Evolutionary conservation across 2,113 vertebrate genomes (phyloP).

Genomic region (Thamnophis sirtalis): DNA sequence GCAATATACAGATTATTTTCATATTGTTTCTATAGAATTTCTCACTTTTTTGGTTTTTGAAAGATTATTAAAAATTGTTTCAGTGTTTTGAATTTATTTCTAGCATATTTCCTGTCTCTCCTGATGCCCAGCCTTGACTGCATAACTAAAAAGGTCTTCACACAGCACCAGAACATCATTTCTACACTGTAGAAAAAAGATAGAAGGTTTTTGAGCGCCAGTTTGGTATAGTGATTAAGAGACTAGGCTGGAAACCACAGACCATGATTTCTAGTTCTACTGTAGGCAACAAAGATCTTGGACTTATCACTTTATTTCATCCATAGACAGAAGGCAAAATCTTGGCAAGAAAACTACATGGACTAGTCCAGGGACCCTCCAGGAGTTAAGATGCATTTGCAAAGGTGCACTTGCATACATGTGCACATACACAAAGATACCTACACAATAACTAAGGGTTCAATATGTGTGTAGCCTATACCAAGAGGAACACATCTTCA

Average conservation of each 20-base stretch:
- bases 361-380: background rate
- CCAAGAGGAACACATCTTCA: background rate
- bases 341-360: background rate
- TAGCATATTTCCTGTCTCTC: background rate
- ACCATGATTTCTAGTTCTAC: background rate
- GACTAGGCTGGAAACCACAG: background rate
- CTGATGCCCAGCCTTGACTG: background rate
- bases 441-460: background rate
- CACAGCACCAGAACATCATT: background rate
- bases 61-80: background rate
- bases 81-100: background rate
- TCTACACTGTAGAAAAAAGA: background rate
- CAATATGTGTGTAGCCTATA: background rate
- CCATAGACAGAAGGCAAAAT: background rate
- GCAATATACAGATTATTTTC: background rate
- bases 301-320: background rate
- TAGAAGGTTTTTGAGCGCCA: background rate
- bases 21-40: background rate
- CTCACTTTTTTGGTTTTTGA: background rate
- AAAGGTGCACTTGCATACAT: background rate
- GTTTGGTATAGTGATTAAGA: background rate
- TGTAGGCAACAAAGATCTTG: background rate
- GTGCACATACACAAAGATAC: background rate
- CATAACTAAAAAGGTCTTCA: background rate
- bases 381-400: background rate